Percentiles rank a stretch among this genome's conserved stretches.
These are phyloP conservation scores for Ectemnius cavifrons DNA, from an alignment of 2,888 invertebrate species.

Conservation along the genomic window DNA sequence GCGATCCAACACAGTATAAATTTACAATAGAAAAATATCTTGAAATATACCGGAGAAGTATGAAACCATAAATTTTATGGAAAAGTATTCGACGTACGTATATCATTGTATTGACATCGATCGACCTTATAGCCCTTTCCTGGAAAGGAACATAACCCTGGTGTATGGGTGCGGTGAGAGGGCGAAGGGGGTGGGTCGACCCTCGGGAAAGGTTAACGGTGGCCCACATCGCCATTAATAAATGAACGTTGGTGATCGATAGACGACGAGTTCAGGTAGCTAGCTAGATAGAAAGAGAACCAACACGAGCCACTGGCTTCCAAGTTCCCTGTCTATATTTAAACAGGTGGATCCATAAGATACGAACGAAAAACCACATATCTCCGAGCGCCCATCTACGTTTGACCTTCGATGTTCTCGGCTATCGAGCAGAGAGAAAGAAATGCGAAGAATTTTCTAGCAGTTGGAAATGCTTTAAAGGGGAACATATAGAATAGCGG, in stretches of 20 bases:
- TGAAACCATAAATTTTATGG: no score
- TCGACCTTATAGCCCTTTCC: no score
- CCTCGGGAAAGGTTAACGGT: slow-evolving; percentile 47
- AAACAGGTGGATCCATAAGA: slow-evolving; percentile 5
- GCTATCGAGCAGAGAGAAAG: neutral
- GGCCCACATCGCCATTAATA: slow-evolving; percentile 56
- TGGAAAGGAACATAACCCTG: no score
- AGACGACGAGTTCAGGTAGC: slow-evolving; percentile 21
- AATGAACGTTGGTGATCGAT: slow-evolving; percentile 56
- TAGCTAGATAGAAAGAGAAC: slow-evolving; percentile 21
- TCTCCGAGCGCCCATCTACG: neutral
- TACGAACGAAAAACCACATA: slow-evolving; percentile 1
- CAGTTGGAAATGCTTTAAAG: neutral
- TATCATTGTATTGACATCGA: no score
- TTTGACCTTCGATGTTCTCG: neutral
- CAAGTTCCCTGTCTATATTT: slow-evolving; percentile 1
- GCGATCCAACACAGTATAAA: no score
- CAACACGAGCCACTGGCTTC: slow-evolving; percentile 3
- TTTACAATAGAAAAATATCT: no score
- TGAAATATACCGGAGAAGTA: no score
- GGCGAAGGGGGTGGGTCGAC: slow-evolving; percentile 26
- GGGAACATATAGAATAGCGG: neutral
- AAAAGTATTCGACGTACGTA: no score
- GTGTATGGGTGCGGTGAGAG: neutral
- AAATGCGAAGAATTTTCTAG: neutral